Percentiles rank a stretch among this genome's conserved stretches.
phyloP scores from a whole-genome alignment of 2,797 vertebrate genomes.

The Monodelphis domestica region DNA sequence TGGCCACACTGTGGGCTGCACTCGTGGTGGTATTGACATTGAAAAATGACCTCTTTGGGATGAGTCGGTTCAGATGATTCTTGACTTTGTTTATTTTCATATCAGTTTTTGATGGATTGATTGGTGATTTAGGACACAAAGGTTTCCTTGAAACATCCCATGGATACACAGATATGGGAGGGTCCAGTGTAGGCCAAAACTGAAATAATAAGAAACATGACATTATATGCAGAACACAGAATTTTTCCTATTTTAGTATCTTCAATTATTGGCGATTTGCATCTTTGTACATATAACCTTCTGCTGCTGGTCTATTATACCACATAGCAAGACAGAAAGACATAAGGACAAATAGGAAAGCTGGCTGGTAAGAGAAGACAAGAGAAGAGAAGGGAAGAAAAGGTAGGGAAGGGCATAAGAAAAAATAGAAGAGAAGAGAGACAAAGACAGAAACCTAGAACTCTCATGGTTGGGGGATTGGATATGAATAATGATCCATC shows the following conservation, averaged over 20 bases:
- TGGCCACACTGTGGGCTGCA: slow-evolving; percentile 41
- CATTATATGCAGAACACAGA: neutral
- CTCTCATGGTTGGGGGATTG: too few species aligned
- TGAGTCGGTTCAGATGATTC: slow-evolving; percentile 44
- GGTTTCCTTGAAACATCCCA: neutral
- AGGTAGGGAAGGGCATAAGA: neutral
- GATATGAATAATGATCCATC: too few species aligned
- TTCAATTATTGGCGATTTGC: neutral
- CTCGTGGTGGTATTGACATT: slow-evolving; percentile 35
- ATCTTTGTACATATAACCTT: neutral
- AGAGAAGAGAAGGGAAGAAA: neutral
- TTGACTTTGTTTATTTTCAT: slow-evolving; percentile 42
- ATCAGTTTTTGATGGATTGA: neutral
- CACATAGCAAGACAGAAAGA: neutral
- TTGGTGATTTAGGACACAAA: neutral
- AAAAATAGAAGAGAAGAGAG: too few species aligned
- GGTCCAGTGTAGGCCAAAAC: neutral
- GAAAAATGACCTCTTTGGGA: slow-evolving; percentile 63
- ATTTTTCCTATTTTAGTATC: neutral
- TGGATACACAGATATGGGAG: neutral
- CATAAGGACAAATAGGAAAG: neutral
- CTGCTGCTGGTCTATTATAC: neutral
- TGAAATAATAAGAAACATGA: slow-evolving; percentile 11
- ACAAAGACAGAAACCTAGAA: neutral
- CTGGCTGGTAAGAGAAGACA: slow-evolving; percentile 15